Base-by-base conservation (phyloP, 2,888 invertebrate species). In the Seira sanloemensis region DNA sequence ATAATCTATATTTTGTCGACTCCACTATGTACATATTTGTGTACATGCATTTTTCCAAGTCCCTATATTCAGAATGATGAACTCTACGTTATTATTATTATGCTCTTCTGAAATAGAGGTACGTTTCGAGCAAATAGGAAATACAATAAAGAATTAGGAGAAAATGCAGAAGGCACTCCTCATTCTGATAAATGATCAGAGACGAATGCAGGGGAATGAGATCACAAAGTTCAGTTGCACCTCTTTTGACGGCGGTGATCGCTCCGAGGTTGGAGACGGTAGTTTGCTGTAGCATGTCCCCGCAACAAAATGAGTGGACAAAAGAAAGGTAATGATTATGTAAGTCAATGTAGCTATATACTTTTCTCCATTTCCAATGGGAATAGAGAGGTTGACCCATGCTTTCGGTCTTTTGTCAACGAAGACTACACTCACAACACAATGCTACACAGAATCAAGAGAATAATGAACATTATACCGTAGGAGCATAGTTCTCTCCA, bases 151-250 rank as follows among this genome's bases (percentile, higher is more conserved):
- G 27, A 71, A 46, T 16, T 23, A n/a, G 1, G 65, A 37, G 5
- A 25, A 65, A 72, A 72, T 37, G 23, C 66, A 54, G n/a, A 46
- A 27, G 67, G 67, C 72, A 67, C 80, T 74, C 74, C 68, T 58
- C 74, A 80, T 74, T 74, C 68, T 80, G 54, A 68, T 80, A 80
- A 80, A 74, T 74, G 80, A 74, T 62, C 69, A 65, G 9, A n/a
- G n/a, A n/a, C n/a, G n/a, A n/a, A n/a, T n/a, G n/a, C n/a, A n/a
- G n/a, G 62, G 74, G 65, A 74, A 65, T 74, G 74, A 65, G 74
- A 74, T 74, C 74, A 65, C 27, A 65, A 74, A 74, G 62, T 54
- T 54, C 18, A 2, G n/a, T 54, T 19, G 19, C 19, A n/a, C 19
- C 4, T 54, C 58, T 4, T 2, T 19, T 54, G 12, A 2, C 19